phyloP scores from a whole-genome alignment of 2,888 invertebrate genomes.

The Nysson spinosus region DNA sequence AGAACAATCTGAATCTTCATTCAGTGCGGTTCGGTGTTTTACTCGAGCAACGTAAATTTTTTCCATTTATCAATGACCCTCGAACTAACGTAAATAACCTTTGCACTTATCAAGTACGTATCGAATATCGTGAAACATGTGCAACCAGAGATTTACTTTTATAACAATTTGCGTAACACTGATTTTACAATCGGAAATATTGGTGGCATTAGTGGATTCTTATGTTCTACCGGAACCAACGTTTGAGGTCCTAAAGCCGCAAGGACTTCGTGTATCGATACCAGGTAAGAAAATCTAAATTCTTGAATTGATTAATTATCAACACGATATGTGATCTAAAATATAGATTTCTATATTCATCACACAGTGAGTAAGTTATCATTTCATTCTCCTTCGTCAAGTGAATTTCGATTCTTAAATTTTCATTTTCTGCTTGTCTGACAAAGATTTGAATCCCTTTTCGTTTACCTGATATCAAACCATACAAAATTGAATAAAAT shows the following conservation, averaged over 20 bases:
- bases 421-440: no score
- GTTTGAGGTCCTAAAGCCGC: conserved; percentile 70
- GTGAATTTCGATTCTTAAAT: no score
- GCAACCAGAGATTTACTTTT: background rate
- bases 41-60: no score
- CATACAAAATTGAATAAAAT: no score
- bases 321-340: no score
- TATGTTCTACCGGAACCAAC: conserved; percentile 66
- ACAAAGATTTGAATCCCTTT: no score
- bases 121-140: conserved; percentile 4
- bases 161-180: background rate
- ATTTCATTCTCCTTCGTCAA: no score
- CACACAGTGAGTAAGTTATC: no score
- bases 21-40: no score
- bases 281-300: conserved; percentile 64
- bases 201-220: background rate
- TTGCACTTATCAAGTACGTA: background rate
- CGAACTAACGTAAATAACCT: background rate
- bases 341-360: no score
- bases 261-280: conserved; percentile 76
- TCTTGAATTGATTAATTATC: background rate
- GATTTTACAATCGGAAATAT: background rate
- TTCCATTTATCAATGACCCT: background rate
- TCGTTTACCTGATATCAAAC: no score
- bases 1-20: no score